Conservation (phyloP, 92 coral and sea anemone genomes). For the Nematostella vectensis region DNA sequence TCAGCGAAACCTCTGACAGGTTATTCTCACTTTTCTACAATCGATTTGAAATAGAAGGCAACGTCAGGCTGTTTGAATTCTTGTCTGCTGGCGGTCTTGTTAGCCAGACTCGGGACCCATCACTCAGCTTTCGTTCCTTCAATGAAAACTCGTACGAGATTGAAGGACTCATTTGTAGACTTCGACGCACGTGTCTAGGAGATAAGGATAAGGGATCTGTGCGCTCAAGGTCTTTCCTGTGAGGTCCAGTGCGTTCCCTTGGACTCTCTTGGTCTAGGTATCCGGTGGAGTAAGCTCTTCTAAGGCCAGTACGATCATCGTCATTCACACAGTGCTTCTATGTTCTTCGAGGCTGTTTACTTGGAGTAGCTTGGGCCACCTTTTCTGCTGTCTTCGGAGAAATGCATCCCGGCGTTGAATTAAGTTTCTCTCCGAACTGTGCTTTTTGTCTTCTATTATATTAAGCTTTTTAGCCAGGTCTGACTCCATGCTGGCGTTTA, state of each 20-base stretch:
- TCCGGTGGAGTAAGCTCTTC: not conserved
- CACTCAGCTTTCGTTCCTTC: no score
- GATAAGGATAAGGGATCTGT: no score
- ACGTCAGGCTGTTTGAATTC: not conserved
- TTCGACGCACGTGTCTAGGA: no score
- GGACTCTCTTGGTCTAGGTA: not conserved
- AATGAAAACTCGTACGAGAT: no score
- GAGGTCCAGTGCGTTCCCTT: no score
- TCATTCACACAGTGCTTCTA: not conserved
- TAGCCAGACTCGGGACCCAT: no score
- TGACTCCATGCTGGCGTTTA: not conserved
- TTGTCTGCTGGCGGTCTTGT: not conserved
- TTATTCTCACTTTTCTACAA: not conserved
- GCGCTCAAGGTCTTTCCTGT: no score
- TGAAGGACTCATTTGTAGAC: no score
- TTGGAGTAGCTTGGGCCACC: not conserved
- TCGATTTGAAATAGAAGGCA: not conserved
- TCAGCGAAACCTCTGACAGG: not conserved
- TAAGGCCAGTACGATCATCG: not conserved
- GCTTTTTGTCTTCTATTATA: not conserved
- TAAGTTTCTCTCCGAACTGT: not conserved
- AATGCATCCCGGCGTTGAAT: not conserved
- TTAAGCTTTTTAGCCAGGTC: not conserved
- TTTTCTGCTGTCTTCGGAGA: not conserved
- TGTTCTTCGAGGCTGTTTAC: not conserved